These are phyloP conservation scores for Anhinga anhinga DNA, from an alignment of 2,113 vertebrate genomes.

Conservation along the genomic window DNA sequence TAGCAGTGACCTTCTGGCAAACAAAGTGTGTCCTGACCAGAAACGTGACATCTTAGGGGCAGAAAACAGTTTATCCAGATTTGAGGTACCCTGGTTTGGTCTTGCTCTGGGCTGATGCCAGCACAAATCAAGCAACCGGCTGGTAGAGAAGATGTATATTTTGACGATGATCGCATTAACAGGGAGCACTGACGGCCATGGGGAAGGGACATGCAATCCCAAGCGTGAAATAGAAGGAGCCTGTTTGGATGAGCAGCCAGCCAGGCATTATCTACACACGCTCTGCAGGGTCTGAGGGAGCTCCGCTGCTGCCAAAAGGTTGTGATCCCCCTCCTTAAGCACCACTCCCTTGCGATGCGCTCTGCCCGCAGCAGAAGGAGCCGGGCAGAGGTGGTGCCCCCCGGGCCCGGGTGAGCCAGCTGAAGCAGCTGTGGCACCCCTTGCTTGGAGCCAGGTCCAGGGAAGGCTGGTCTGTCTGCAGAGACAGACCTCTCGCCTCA, in stretches of 20 bases:
- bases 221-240: background rate
- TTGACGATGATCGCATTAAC: background rate
- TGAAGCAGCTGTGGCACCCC: background rate
- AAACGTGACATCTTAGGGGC: background rate
- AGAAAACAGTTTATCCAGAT: background rate
- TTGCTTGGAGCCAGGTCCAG: background rate
- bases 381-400: background rate
- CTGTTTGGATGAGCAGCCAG: background rate
- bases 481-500: background rate
- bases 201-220: background rate
- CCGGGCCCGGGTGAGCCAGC: background rate
- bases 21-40: background rate
- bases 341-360: accelerated
- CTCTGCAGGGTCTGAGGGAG: background rate
- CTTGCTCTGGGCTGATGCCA: background rate
- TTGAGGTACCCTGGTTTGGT: background rate
- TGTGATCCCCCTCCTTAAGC: background rate
- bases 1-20: background rate
- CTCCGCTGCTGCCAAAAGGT: background rate
- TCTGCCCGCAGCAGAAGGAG: background rate
- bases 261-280: accelerated
- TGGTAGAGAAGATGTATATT: background rate
- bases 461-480: background rate
- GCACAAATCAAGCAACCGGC: background rate
- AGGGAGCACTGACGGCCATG: background rate